Percentiles rank a stretch among this genome's conserved stretches.
These are phyloP conservation scores for Phrynosoma blainvillii DNA, from an alignment of 2,113 vertebrate species.

Conservation along the genomic window DNA sequence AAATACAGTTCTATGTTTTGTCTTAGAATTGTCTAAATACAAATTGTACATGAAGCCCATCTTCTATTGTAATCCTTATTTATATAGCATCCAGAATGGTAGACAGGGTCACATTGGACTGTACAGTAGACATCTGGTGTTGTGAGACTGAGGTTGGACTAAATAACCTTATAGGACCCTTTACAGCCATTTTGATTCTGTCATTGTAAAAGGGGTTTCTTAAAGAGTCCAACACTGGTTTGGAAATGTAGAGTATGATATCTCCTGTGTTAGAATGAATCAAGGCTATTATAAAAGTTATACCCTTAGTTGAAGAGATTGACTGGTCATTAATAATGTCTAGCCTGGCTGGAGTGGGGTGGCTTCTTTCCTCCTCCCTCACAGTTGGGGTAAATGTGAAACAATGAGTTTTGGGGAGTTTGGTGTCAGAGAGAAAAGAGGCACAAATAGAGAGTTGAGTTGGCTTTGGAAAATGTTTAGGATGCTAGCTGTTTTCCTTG, in stretches of 20 bases:
- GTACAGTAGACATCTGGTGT: neutral
- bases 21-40: neutral
- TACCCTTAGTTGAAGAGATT: no score
- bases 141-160: neutral
- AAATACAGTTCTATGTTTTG: neutral
- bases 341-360: no score
- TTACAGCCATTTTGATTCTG: neutral
- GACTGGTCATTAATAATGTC: no score
- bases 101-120: neutral
- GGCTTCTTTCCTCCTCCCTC: neutral
- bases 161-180: neutral
- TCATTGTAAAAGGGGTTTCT: neutral
- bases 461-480: neutral
- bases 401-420: neutral
- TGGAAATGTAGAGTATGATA: neutral
- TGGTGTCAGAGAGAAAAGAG: neutral
- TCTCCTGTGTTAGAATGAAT: neutral
- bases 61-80: neutral
- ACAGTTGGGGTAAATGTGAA: neutral
- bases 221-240: neutral
- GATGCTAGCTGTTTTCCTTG: neutral
- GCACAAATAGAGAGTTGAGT: neutral
- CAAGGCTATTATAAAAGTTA: neutral
- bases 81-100: neutral
- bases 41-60: no score